Conservation (phyloP, 35 echinoderm and acorn worm genomes). For the Anneissia japonica region DNA sequence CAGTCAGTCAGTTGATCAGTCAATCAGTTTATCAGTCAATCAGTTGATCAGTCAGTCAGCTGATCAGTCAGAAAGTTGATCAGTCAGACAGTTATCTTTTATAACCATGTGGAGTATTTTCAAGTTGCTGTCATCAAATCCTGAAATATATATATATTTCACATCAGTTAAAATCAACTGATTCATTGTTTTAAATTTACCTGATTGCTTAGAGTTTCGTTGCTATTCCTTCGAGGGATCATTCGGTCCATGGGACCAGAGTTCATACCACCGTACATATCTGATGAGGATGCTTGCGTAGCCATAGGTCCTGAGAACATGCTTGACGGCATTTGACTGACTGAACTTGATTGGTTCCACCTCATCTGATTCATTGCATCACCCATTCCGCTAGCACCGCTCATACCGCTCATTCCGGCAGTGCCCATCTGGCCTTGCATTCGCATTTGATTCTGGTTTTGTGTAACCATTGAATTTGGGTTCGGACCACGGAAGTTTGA, state of each 20-base stretch:
- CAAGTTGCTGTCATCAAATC: too few species aligned
- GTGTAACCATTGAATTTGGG: background rate
- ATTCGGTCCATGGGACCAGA: background rate
- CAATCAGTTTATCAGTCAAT: too few species aligned
- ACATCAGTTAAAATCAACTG: too few species aligned
- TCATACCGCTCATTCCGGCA: conserved; percentile 6
- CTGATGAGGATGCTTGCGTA: background rate
- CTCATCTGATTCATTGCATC: conserved; percentile 34
- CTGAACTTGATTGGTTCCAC: conserved; percentile 19
- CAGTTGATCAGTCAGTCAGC: too few species aligned
- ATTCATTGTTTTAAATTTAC: too few species aligned
- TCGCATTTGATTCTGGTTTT: background rate
- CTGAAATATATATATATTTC: too few species aligned
- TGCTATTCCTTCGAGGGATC: background rate
- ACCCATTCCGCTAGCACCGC: conserved; percentile 22
- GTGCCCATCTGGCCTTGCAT: conserved; percentile 8
- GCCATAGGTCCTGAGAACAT: conserved; percentile 21
- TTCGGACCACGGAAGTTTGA: background rate
- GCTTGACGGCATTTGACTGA: conserved; percentile 1
- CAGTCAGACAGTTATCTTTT: too few species aligned
- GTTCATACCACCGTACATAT: conserved; percentile 5
- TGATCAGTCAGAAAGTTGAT: too few species aligned
- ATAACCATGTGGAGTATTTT: too few species aligned
- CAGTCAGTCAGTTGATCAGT: too few species aligned
- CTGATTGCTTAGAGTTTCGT: background rate